Evolutionary conservation across 64 coral and sea anemone genomes (phyloP), one percentile per base, ranked within the genome.

Genomic region (Trachythela sp.): DNA sequence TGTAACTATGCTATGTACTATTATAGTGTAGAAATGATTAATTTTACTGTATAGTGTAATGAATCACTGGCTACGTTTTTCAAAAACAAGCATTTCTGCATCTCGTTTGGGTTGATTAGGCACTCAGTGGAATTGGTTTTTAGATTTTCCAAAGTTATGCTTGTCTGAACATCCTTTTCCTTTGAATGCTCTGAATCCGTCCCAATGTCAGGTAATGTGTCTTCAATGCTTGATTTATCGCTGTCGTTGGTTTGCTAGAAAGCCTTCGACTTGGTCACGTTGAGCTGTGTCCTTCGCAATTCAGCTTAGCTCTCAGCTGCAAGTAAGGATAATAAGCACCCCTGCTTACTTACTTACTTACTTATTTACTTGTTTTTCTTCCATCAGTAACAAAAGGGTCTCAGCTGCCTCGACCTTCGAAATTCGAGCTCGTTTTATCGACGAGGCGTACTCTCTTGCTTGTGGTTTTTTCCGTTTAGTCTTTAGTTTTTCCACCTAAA

Each of bases 11-110:
- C 30, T 68, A n/a, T 22, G 59, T 68, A 68, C 18, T 6, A 4
- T 2, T 36, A 80, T 80, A 2, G 15, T 80, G 75, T 30, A 80
- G 11, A 37, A 37, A 14, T 36, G 31, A 80, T 37, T 34, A 2
- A 80, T 15, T 80, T 13, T 80, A 80, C 75, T 80, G 75, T 80
- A 22, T 80, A 80, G 30, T 80, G 75, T 20, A 37, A 15, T 80
- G 75, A 18, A 37, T 35, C 31, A 37, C 30, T 36, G 33, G 75
- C 37, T 0, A 80, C 34, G 37, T 7, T 13, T 39, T 80, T 14
- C 37, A 80, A 37, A 80, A 80, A 35, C 9, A 80, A 35, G 37
- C 32, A 37, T 39, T 80, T 80, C 75, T 80, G 31, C 75, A 80
- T 80, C 75, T 80, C 34, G 15, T 20, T 13, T 17, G 34, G 33